phyloP scores from a whole-genome alignment of 2,888 invertebrate species.

The Caenorhabditis uteleia region DNA sequence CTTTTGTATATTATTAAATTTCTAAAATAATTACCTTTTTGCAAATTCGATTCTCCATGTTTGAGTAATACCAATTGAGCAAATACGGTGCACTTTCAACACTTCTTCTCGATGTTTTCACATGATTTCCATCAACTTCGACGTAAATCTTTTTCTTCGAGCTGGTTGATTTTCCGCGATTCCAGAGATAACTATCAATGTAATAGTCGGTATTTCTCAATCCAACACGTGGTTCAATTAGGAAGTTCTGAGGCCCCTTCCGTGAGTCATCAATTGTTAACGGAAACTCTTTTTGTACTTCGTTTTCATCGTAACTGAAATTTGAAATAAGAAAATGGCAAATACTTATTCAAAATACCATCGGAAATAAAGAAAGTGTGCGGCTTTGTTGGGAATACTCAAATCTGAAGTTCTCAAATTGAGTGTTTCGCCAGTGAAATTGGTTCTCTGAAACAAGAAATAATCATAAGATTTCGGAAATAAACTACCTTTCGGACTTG shows the following conservation, averaged over 20 bases:
- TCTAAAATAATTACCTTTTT: constrained; percentile 19
- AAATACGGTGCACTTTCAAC: constrained; percentile 19
- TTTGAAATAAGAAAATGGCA: not conserved
- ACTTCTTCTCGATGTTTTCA: constrained; percentile 24
- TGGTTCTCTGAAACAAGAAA: not conserved
- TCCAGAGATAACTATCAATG: constrained; percentile 36
- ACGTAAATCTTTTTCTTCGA: constrained; percentile 36
- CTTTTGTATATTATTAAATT: not conserved
- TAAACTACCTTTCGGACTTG: not conserved
- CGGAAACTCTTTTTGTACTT: constrained; percentile 38
- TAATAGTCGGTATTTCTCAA: constrained; percentile 36
- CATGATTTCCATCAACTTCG: constrained; percentile 30
- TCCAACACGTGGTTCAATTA: constrained; percentile 33
- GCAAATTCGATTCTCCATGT: constrained; percentile 35
- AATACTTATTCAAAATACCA: constrained; percentile 5
- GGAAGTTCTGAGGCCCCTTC: constrained; percentile 25
- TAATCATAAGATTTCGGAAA: not conserved
- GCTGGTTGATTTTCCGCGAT: constrained; percentile 35
- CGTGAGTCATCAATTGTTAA: constrained; percentile 19
- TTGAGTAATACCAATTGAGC: constrained; percentile 38
- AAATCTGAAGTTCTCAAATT: constrained; percentile 24
- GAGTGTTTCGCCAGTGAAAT: constrained; percentile 22
- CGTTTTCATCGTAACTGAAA: constrained; percentile 23
- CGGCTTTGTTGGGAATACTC: constrained; percentile 32
- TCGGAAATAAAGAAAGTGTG: constrained; percentile 32